Evolutionary conservation across 64 coral and sea anemone species (phyloP).

Genomic region (Stichodactyla helianthus): DNA sequence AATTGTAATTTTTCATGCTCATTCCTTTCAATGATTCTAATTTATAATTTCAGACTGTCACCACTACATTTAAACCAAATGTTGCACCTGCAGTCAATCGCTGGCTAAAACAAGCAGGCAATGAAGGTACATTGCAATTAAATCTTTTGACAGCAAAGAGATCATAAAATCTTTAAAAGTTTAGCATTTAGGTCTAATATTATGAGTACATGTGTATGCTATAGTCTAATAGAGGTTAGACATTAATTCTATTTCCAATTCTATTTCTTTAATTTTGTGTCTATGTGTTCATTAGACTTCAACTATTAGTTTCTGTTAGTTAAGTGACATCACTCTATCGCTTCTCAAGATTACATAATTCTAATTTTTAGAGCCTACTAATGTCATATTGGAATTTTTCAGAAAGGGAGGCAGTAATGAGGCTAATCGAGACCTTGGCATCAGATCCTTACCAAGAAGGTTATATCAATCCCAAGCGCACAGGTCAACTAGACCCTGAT

Average conservation of each 20-base stretch:
- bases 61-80: constrained; percentile 86
- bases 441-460: constrained; percentile 72
- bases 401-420: constrained; percentile 80
- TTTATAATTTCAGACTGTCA: constrained; percentile 40
- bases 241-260: no score
- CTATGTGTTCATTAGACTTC: no score
- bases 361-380: not conserved
- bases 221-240: no score
- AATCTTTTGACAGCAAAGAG: not conserved
- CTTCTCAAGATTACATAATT: not conserved
- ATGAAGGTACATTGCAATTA: constrained; percentile 49
- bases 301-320: no score
- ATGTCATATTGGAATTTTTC: not conserved
- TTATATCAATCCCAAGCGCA: constrained; percentile 65
- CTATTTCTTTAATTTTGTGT: no score
- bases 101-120: constrained; percentile 89
- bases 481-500: constrained; percentile 70
- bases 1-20: not conserved
- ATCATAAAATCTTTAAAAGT: no score
- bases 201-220: no score
- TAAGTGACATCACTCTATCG: not conserved
- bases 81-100: constrained; percentile 82
- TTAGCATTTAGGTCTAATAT: no score
- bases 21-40: not conserved
- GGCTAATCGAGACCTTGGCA: constrained; percentile 68